phyloP scores from a whole-genome alignment of 1,140 invertebrate genomes.

The Aphelinus certus region DNA sequence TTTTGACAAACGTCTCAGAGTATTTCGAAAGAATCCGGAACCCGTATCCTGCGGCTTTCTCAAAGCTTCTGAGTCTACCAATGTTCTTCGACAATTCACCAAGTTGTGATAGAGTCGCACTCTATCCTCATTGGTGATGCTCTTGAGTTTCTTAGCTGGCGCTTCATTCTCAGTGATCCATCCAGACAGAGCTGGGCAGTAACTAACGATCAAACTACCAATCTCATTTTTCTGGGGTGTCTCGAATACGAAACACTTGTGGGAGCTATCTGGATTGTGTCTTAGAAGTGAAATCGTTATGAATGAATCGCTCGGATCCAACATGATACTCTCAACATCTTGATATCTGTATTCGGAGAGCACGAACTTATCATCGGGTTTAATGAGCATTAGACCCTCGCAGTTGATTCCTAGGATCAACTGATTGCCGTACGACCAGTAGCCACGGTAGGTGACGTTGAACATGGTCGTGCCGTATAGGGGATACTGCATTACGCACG shows the following conservation, averaged over 20 bases:
- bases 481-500: slow-evolving; percentile 97
- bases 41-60: slow-evolving; percentile 82
- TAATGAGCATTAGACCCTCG: slow-evolving; percentile 88
- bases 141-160: slow-evolving; percentile 72
- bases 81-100: slow-evolving; percentile 77
- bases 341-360: slow-evolving; percentile 88
- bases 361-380: slow-evolving; percentile 89
- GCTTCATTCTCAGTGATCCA: slow-evolving; percentile 88
- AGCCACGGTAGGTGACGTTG: slow-evolving; percentile 89
- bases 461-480: slow-evolving; percentile 95
- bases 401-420: slow-evolving; percentile 87
- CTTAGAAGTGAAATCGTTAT: slow-evolving; percentile 82
- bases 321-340: slow-evolving; percentile 89
- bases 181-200: slow-evolving; percentile 84
- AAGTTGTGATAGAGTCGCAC: slow-evolving; percentile 84
- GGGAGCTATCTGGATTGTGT: slow-evolving; percentile 72
- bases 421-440: slow-evolving; percentile 85
- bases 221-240: slow-evolving; percentile 90
- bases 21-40: slow-evolving; percentile 86
- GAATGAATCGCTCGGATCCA: slow-evolving; percentile 92
- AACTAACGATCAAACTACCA: slow-evolving; percentile 90
- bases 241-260: slow-evolving; percentile 94
- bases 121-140: slow-evolving; percentile 85
- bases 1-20: slow-evolving; percentile 86
- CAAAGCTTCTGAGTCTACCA: slow-evolving; percentile 86